phyloP scores from a whole-genome alignment of 2,888 invertebrate species.

The Prosopocoilus inquinatus region DNA sequence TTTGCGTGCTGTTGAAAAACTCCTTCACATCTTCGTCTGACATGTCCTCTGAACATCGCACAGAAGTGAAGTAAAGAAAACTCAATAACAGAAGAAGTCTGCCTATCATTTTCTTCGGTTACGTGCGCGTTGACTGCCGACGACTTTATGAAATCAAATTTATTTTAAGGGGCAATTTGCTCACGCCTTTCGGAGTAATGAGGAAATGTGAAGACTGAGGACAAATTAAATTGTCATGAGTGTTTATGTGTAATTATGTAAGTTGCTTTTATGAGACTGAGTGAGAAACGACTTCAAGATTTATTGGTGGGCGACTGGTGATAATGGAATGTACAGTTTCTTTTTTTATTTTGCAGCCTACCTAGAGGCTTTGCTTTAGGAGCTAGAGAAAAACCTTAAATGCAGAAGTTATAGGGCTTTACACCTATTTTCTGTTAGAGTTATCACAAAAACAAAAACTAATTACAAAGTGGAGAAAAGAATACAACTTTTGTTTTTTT shows the following conservation, averaged over 20 bases:
- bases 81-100: not conserved
- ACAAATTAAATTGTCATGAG: conserved; percentile 19
- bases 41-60: not conserved
- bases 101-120: not conserved
- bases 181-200: conserved; percentile 18
- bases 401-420: too few relatives aligned
- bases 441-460: too few relatives aligned
- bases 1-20: not conserved
- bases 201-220: conserved; percentile 20
- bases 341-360: too few relatives aligned
- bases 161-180: conserved; percentile 21
- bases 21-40: not conserved
- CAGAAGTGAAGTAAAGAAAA: not conserved
- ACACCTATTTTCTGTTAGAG: too few relatives aligned
- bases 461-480: too few relatives aligned
- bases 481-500: too few relatives aligned
- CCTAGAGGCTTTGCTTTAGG: too few relatives aligned
- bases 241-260: conserved; percentile 15
- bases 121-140: not conserved
- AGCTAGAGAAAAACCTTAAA: too few relatives aligned
- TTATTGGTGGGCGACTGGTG: too few relatives aligned
- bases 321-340: too few relatives aligned
- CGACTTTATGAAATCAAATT: conserved; percentile 16
- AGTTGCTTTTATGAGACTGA: conserved; percentile 3
- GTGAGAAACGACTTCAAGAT: too few relatives aligned